Evolutionary conservation across 2,888 invertebrate genomes (phyloP).

Genomic region (Digitonthophagus gazella): DNA sequence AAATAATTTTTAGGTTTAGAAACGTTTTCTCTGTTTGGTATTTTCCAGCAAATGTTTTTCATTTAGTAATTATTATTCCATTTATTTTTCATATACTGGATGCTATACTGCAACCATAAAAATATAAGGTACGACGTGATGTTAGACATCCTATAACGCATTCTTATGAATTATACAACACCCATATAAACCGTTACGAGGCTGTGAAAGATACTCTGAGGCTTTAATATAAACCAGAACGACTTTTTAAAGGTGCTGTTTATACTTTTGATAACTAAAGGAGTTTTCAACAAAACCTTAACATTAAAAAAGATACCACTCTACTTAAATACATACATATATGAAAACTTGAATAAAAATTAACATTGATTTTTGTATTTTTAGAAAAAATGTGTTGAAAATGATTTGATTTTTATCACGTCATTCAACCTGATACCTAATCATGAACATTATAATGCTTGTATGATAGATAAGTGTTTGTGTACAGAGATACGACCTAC

Average conservation of each 20-base stretch:
- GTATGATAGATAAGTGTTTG: background rate
- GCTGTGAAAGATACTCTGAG: background rate
- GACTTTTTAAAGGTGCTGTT: background rate
- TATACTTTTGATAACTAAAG: background rate
- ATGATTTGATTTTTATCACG: too few relatives aligned
- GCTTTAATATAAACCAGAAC: background rate
- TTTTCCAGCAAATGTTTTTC: too few relatives aligned
- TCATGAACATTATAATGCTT: background rate
- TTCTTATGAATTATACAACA: background rate
- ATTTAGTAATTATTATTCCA: too few relatives aligned
- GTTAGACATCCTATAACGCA: background rate
- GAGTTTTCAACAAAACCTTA: background rate
- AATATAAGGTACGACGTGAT: background rate
- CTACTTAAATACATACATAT: too few relatives aligned
- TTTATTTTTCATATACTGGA: too few relatives aligned
- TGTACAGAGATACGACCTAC: background rate
- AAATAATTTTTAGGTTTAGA: too few relatives aligned
- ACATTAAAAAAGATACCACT: background rate
- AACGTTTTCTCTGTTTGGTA: too few relatives aligned
- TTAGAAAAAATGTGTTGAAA: too few relatives aligned
- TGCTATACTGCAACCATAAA: too few relatives aligned
- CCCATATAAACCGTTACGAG: background rate
- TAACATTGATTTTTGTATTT: too few relatives aligned
- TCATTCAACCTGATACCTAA: background rate
- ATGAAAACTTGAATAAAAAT: too few relatives aligned